Base-by-base conservation (phyloP, 1,140 invertebrate genomes). In the Chymomyza costata region DNA sequence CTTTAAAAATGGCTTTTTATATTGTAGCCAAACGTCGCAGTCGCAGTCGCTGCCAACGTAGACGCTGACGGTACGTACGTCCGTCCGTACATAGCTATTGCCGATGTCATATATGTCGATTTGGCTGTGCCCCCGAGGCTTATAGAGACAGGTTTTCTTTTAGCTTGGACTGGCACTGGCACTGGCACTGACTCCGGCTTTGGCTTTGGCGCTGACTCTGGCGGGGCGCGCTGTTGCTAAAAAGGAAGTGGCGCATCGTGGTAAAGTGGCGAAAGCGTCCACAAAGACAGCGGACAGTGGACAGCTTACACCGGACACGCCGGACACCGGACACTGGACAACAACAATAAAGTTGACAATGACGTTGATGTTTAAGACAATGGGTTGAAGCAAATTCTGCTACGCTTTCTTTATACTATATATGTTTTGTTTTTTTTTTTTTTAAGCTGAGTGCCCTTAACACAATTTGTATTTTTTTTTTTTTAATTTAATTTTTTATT, bases 171-270 rank as follows among this genome's bases (percentile, higher is more conserved):
- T 37, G n/a, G 34, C 34, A 13, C 13, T 37, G 21, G 3, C 8
- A 5, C n/a, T 31, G 30, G 8, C 7, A 1, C 34, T 34, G 30
- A 16, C 21, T 48, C 32, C 15, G 70, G 74, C 78, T 78, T 51
- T 65, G 21, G 21, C 21, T 25, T 25, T 3, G 21, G 21, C n/a
- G n/a, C n/a, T n/a, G n/a, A n/a, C n/a, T n/a, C 21, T 25, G 21
- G 21, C 50, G 46, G 51, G 34, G 35, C 34, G 45, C 60, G 40
- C 40, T 45, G 48, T 48, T 62, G 73, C 73, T 58, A 78, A 76
- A 76, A 76, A 76, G 76, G 71, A 74, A 76, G 74, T 78, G 50
- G 71, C 71, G 78, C 66, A 66, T 78, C 65, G 21, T 8, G 3
- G 21, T 8, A 3, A 71, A 78, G 71, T 78, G 71, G 71, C 71